These are phyloP conservation scores for Psilanteris sp. DNA, from an alignment of 1,140 invertebrate genomes.

Conservation along the genomic window DNA sequence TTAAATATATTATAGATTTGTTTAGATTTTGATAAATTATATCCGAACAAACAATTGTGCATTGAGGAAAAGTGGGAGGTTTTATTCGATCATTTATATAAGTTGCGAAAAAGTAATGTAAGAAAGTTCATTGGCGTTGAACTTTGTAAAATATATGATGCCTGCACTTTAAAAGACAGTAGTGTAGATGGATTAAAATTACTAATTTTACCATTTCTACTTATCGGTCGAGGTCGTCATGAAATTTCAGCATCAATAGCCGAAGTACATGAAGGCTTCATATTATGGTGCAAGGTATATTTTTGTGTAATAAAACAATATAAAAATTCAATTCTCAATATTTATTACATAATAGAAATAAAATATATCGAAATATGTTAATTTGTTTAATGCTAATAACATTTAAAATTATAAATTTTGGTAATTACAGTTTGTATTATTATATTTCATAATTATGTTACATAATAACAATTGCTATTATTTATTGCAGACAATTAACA, in stretches of 20 bases:
- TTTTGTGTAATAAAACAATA: constrained; percentile 1
- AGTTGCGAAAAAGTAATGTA: constrained; percentile 2
- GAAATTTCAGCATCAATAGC: neutral
- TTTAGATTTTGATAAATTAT: too few species aligned
- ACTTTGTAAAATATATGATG: constrained; percentile 1
- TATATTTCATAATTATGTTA: neutral
- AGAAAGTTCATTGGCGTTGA: neutral
- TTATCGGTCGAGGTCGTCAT: constrained; percentile 1
- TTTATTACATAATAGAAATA: too few species aligned
- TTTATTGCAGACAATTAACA: constrained; percentile 10
- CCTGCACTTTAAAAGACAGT: neutral
- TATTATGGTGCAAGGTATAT: constrained; percentile 27
- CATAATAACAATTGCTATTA: neutral
- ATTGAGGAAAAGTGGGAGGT: too few species aligned
- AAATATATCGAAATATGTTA: neutral
- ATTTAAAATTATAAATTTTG: neutral
- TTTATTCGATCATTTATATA: too few species aligned
- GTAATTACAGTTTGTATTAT: neutral
- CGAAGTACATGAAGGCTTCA: neutral
- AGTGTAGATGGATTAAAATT: constrained; percentile 7
- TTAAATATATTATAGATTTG: too few species aligned
- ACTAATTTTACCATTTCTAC: constrained; percentile 13
- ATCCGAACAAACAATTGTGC: too few species aligned
- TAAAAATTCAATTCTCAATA: neutral
- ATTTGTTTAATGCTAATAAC: neutral